Conservation (phyloP, 2,797 vertebrate genomes). For the Eulemur coronatus region DNA sequence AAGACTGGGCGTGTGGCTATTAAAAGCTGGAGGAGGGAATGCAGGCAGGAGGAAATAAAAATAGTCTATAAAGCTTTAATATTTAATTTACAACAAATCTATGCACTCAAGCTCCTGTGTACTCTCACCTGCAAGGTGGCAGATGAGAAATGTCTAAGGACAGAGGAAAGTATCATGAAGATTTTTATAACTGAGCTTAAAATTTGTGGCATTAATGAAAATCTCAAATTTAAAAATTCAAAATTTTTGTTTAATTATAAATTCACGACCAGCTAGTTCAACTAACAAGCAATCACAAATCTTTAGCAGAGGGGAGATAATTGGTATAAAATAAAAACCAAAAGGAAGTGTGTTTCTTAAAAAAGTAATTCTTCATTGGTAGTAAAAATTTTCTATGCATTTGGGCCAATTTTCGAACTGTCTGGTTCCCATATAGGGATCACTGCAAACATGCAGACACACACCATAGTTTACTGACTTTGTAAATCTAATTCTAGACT, state of each 20-base stretch:
- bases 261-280: background rate
- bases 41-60: constrained; percentile 47
- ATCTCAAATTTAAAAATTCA: constrained; percentile 28
- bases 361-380: background rate
- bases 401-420: background rate
- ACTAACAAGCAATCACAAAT: background rate
- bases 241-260: constrained; percentile 1
- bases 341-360: background rate
- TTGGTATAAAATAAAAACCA: background rate
- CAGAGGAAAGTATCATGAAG: background rate
- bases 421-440: background rate
- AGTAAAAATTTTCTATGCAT: background rate
- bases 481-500: background rate
- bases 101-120: background rate
- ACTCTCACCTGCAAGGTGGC: background rate
- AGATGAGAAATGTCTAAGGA: background rate
- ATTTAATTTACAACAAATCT: constrained; percentile 9
- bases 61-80: constrained; percentile 42
- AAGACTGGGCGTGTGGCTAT: background rate
- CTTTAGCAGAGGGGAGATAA: background rate
- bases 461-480: background rate
- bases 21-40: background rate
- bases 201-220: constrained; percentile 13
- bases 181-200: background rate
- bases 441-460: background rate